A percentile compares a stretch with the other conserved stretches of the same genome.
phyloP scores from a whole-genome alignment of 2,797 vertebrate genomes.

The Mycteria americana region DNA sequence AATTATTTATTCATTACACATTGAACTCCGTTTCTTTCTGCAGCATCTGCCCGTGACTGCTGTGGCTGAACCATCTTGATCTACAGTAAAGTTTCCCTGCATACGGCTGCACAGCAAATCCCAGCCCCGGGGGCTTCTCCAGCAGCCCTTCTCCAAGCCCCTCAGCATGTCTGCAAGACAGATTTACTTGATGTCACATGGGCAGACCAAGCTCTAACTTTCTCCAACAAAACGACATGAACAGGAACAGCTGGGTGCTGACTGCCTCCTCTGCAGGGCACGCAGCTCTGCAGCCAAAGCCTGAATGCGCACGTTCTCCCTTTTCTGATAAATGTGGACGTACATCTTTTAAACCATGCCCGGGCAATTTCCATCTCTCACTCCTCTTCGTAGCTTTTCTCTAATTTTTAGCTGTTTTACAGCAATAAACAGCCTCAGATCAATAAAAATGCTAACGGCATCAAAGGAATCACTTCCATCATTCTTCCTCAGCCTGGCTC shows the following conservation, averaged over 20 bases:
- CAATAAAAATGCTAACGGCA: conserved; percentile 20
- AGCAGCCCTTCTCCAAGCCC: neutral
- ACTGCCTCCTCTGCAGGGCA: neutral
- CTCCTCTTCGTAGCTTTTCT: neutral
- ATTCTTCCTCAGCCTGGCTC: neutral
- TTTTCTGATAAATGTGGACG: neutral
- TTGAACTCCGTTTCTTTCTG: neutral
- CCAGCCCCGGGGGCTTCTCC: neutral
- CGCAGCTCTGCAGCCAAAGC: neutral
- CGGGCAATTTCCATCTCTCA: neutral
- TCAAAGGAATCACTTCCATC: conserved; percentile 19
- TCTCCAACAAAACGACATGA: neutral
- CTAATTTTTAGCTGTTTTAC: conserved; percentile 48
- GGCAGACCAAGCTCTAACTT: neutral
- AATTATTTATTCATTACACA: neutral
- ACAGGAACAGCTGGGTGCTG: neutral
- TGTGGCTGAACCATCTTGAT: neutral
- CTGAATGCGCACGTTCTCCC: neutral
- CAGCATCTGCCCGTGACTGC: neutral
- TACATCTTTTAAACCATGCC: neutral
- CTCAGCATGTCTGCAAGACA: neutral
- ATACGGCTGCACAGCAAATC: neutral
- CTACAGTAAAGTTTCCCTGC: neutral
- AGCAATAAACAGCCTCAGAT: conserved; percentile 49
- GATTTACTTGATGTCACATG: too few relatives aligned